Evolutionary conservation across 2,888 invertebrate species (phyloP).

Genomic region (Diadromus collaris): DNA sequence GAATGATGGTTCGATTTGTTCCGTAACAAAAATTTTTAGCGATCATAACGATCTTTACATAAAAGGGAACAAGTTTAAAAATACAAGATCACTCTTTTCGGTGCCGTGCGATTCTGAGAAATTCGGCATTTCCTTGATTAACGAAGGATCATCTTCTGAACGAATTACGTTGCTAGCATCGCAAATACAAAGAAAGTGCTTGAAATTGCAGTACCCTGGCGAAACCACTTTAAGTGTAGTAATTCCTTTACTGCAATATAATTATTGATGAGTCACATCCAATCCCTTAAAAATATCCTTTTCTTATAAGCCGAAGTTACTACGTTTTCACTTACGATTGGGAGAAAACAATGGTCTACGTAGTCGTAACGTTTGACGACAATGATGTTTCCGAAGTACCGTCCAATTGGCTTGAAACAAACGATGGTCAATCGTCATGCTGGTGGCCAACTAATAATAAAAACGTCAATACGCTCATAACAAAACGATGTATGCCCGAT

Average conservation of each 20-base stretch:
- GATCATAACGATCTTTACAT: conserved; percentile 28
- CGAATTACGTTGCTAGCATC: conserved; percentile 32
- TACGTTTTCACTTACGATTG: too few relatives aligned
- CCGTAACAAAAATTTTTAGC: conserved; percentile 30
- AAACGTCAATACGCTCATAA: too few relatives aligned
- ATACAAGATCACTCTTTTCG: conserved; percentile 40
- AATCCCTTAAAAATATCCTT: too few relatives aligned
- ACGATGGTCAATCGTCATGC: too few relatives aligned
- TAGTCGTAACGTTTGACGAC: too few relatives aligned
- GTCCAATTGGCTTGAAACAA: too few relatives aligned
- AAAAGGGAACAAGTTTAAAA: conserved; percentile 24
- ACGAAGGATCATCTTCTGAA: conserved; percentile 31
- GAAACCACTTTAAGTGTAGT: conserved; percentile 22
- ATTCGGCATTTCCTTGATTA: conserved; percentile 28
- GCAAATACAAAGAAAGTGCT: conserved; percentile 34
- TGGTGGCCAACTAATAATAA: too few relatives aligned
- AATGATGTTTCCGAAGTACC: too few relatives aligned
- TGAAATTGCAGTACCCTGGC: conserved; percentile 28
- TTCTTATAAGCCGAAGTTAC: too few relatives aligned
- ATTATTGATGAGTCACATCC: conserved; percentile 33
- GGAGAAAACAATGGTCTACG: conserved; percentile 5
- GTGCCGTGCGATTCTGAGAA: conserved; percentile 48
- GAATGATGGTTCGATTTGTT: conserved; percentile 30
- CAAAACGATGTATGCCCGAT: too few relatives aligned
- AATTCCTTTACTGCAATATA: conserved; percentile 37